phyloP scores from a whole-genome alignment of 2,888 invertebrate genomes.

The Nasonia oneida region DNA sequence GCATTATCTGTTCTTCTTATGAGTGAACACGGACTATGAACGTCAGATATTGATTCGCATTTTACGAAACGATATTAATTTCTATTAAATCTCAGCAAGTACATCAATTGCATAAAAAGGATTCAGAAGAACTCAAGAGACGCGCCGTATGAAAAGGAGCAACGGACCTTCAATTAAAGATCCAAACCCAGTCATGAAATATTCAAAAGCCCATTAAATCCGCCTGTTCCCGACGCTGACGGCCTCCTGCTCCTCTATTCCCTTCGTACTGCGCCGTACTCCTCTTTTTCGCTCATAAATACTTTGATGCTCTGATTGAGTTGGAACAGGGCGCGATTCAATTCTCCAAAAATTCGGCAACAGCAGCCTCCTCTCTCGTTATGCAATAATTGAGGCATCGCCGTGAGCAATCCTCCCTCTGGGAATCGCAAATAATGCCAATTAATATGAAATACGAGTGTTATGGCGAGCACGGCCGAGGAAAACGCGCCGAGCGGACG shows the following conservation, averaged over 20 bases:
- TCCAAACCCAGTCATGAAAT: slow-evolving; percentile 61
- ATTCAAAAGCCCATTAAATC: slow-evolving; percentile 67
- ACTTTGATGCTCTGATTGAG: slow-evolving; percentile 55
- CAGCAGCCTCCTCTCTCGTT: background rate
- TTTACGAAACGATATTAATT: too few species aligned
- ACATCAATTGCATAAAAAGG: too few species aligned
- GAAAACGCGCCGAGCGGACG: background rate
- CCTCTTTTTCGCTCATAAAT: slow-evolving; percentile 48
- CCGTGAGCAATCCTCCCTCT: background rate
- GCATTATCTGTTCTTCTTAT: too few species aligned
- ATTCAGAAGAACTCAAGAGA: background rate
- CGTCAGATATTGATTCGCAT: too few species aligned
- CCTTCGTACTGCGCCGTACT: slow-evolving; percentile 48
- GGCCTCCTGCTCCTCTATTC: slow-evolving; percentile 62
- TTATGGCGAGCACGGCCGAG: background rate
- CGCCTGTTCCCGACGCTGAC: slow-evolving; percentile 57
- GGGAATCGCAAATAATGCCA: slow-evolving; percentile 24
- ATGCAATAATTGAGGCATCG: slow-evolving; percentile 15
- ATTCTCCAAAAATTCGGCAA: slow-evolving; percentile 36
- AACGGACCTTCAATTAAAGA: background rate
- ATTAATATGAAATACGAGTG: slow-evolving; percentile 43
- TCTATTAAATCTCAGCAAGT: too few species aligned
- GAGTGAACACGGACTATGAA: too few species aligned
- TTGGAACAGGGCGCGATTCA: slow-evolving; percentile 43
- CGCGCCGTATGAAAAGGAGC: background rate